Conservation (phyloP, 2,888 invertebrate species). For the Cryptus armator region DNA sequence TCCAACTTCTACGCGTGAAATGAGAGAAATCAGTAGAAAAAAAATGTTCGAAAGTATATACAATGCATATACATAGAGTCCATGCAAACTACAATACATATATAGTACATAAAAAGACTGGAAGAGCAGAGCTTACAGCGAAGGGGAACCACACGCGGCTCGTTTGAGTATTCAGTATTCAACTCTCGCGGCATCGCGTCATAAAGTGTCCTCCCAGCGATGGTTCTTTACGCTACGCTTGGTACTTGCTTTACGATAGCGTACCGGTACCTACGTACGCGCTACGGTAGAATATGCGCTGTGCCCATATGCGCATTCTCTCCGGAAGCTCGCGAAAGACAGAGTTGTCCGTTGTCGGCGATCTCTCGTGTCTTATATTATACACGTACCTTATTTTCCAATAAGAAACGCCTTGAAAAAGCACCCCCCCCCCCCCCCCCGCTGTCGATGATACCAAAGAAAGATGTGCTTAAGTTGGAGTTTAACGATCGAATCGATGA, state of each 20-base stretch:
- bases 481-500: slow-evolving; percentile 22
- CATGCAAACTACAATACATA: slow-evolving; percentile 49
- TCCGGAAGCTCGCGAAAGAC: slow-evolving; percentile 20
- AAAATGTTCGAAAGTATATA: background rate
- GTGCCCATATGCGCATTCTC: background rate
- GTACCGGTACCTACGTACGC: slow-evolving; percentile 27
- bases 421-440: background rate
- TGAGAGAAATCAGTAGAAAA: background rate
- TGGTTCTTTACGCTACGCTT: slow-evolving; percentile 64
- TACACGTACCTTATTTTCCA: too few relatives aligned
- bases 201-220: slow-evolving; percentile 81
- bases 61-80: slow-evolving; percentile 48
- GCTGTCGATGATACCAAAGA: background rate
- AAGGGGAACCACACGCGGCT: slow-evolving; percentile 74
- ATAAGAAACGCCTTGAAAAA: too few relatives aligned
- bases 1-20: background rate
- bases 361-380: background rate
- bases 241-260: slow-evolving; percentile 55
- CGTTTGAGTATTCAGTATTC: slow-evolving; percentile 80
- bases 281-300: slow-evolving; percentile 35
- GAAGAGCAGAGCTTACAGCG: slow-evolving; percentile 27
- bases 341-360: slow-evolving; percentile 22
- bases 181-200: slow-evolving; percentile 79
- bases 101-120: background rate
- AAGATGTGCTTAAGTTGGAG: background rate